Evolutionary conservation across 2,113 vertebrate species (phyloP).

Genomic region (Gallinago jamesoni): DNA sequence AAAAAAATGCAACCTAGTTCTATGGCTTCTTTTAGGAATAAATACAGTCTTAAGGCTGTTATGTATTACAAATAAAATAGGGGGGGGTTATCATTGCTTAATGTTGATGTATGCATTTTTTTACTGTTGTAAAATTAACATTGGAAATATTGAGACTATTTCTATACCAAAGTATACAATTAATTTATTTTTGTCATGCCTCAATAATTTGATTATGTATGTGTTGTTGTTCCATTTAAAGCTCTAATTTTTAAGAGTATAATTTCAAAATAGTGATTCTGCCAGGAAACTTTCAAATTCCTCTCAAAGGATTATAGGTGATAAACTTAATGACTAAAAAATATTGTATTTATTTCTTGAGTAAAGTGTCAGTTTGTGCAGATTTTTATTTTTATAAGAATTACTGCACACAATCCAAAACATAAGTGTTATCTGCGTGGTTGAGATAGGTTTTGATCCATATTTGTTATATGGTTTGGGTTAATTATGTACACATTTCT

Average conservation of each 20-base stretch:
- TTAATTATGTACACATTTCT: not conserved
- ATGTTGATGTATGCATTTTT: conserved; percentile 14
- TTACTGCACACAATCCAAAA: not conserved
- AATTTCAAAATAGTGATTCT: conserved; percentile 20
- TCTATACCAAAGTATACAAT: conserved; percentile 10
- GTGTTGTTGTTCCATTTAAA: conserved; percentile 45
- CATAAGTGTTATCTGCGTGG: not conserved
- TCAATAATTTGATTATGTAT: conserved; percentile 49
- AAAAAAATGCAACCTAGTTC: not conserved
- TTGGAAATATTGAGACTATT: conserved; percentile 32
- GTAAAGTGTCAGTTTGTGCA: not conserved
- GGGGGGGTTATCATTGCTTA: not conserved
- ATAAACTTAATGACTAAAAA: conserved; percentile 8
- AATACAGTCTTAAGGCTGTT: not conserved
- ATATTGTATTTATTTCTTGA: not conserved
- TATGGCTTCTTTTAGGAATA: not conserved
- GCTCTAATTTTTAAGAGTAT: not conserved
- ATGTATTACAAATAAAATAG: conserved; percentile 3
- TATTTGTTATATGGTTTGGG: not conserved
- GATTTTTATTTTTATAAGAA: not conserved
- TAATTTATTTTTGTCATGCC: conserved; percentile 39
- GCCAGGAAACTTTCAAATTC: not conserved
- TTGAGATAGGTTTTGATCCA: not conserved
- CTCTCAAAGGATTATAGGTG: not conserved
- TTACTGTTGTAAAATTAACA: conserved; percentile 35